These are phyloP conservation scores for Scylla paramamosain DNA, from an alignment of 1,140 invertebrate species.

Conservation along the genomic window DNA sequence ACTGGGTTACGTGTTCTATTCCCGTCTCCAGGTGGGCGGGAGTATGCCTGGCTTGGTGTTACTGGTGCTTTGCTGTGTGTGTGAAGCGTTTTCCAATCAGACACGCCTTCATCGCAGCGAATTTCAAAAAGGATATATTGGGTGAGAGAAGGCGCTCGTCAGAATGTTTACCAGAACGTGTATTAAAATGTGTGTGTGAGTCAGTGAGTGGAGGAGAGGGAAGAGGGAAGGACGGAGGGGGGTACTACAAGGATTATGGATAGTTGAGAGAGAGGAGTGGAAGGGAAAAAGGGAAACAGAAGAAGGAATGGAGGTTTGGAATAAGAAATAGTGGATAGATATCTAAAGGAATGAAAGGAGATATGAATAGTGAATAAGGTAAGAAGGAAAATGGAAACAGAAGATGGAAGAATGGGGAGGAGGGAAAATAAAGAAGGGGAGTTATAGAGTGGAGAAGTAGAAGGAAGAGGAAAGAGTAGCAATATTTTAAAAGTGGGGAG, in stretches of 20 bases:
- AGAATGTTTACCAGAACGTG: not conserved
- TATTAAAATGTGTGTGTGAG: not conserved
- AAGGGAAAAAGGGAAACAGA: not conserved
- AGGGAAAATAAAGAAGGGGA: not conserved
- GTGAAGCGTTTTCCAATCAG: not conserved
- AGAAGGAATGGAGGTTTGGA: not conserved
- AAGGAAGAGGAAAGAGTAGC: too few species aligned
- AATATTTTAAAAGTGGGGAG: too few species aligned
- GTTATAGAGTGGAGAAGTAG: too few species aligned
- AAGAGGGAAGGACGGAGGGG: too few species aligned
- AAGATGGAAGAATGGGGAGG: not conserved
- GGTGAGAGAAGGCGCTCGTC: not conserved
- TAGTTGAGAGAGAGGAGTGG: not conserved
- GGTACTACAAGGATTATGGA: not conserved
- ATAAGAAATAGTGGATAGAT: not conserved
- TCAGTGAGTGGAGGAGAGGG: too few species aligned
- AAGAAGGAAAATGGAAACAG: too few species aligned
- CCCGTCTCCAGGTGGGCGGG: not conserved
- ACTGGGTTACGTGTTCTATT: not conserved
- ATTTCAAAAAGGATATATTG: not conserved
- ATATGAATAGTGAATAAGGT: too few species aligned
- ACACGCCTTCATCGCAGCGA: not conserved
- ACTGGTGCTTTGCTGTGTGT: not conserved
- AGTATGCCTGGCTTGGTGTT: not conserved
- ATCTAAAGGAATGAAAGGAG: not conserved